Percentiles rank a stretch among this genome's conserved stretches.
Evolutionary conservation across 1,140 invertebrate species (phyloP).

Genomic region (Bombus polaris): DNA sequence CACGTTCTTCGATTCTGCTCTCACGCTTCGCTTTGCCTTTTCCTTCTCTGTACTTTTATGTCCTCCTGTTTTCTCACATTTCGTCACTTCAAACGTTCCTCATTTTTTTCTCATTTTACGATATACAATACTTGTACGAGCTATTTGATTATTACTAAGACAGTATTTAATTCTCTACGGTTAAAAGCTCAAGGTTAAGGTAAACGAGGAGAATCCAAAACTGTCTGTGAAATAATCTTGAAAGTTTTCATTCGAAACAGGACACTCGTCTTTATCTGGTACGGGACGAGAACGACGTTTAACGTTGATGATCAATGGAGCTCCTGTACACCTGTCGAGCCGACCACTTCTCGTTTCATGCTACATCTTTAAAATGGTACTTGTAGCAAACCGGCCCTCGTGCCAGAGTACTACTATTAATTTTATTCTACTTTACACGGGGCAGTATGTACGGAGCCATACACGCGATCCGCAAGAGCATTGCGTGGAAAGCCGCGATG

Average conservation of each 20-base stretch:
- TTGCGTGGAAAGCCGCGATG: conserved; percentile 50
- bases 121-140: too few relatives aligned
- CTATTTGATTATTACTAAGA: too few relatives aligned
- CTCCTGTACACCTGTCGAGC: background rate
- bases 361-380: background rate
- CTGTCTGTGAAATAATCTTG: background rate
- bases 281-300: background rate
- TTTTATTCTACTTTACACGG: conserved; percentile 3
- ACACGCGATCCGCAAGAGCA: conserved; percentile 1
- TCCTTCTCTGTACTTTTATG: background rate
- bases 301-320: background rate
- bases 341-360: background rate
- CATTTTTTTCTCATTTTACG: background rate
- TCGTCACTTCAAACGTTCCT: too few relatives aligned
- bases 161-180: background rate
- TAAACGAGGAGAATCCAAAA: background rate
- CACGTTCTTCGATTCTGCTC: background rate
- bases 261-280: background rate
- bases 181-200: background rate
- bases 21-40: background rate
- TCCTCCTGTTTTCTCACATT: background rate
- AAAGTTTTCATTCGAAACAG: background rate
- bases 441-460: background rate
- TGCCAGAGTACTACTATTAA: background rate
- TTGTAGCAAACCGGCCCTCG: background rate